These are phyloP conservation scores for Diadromus collaris DNA, from an alignment of 2,888 invertebrate genomes.

Conservation along the genomic window DNA sequence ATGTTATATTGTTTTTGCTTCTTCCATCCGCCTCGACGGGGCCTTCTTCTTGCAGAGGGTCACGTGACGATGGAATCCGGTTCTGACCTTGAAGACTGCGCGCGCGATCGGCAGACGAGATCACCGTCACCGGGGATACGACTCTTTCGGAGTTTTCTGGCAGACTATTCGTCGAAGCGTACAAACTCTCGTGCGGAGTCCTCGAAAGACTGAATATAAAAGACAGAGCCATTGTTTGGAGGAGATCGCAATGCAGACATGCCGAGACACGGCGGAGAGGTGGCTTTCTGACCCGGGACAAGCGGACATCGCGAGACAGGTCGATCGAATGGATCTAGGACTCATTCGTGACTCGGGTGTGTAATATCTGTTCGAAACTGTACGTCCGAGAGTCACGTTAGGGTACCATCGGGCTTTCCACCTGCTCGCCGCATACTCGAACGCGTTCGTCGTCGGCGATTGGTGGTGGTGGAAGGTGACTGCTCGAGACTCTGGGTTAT, in stretches of 20 bases:
- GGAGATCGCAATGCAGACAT: constrained; percentile 49
- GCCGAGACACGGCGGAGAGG: constrained; percentile 26
- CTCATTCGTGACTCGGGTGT: constrained; percentile 75
- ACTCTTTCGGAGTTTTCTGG: constrained; percentile 22
- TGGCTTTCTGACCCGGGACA: constrained; percentile 41
- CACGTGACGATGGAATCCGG: not conserved
- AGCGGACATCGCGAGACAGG: constrained; percentile 55
- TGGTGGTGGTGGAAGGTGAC: not conserved
- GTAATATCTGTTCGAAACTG: constrained; percentile 22
- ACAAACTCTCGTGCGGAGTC: constrained; percentile 15
- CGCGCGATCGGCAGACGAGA: not conserved
- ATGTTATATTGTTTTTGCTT: constrained; percentile 26
- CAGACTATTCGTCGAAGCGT: constrained; percentile 18
- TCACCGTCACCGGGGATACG: not conserved
- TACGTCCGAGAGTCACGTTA: not conserved
- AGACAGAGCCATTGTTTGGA: constrained; percentile 28
- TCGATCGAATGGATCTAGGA: constrained; percentile 77
- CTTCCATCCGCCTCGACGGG: not conserved
- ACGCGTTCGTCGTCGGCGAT: not conserved
- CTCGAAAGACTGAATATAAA: constrained; percentile 12
- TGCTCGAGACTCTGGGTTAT: not conserved
- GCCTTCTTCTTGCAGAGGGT: not conserved
- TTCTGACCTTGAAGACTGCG: not conserved
- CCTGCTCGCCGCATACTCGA: constrained; percentile 9
- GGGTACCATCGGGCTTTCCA: constrained; percentile 17